Evolutionary conservation across 2,113 vertebrate genomes (phyloP).

Genomic region (Urocolius indicus): DNA sequence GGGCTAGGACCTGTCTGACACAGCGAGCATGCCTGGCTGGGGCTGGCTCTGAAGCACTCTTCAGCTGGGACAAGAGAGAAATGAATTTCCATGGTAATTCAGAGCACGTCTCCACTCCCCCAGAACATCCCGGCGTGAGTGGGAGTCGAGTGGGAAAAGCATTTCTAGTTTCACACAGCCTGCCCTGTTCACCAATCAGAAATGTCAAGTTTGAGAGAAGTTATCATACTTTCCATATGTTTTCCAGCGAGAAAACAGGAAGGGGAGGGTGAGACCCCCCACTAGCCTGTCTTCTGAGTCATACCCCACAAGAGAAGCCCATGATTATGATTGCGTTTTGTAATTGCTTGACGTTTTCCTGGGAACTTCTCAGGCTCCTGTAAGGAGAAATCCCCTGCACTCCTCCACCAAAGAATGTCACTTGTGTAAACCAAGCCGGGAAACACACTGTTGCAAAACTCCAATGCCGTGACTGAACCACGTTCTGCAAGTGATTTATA

Average conservation of each 20-base stretch:
- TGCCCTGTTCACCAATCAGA: background rate
- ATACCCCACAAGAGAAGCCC: background rate
- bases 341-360: background rate
- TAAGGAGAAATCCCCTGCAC: background rate
- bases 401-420: background rate
- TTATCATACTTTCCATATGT: background rate
- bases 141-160: slow-evolving; percentile 11
- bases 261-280: background rate
- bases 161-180: slow-evolving; percentile 25
- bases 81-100: background rate
- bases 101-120: background rate
- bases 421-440: background rate
- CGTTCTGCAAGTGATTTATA: background rate
- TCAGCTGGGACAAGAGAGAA: background rate
- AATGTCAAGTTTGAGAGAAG: background rate
- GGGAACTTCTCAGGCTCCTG: background rate
- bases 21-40: accelerated
- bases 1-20: background rate
- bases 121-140: background rate
- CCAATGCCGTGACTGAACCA: background rate
- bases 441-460: slow-evolving; percentile 34
- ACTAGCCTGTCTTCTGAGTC: background rate
- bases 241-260: slow-evolving; percentile 47
- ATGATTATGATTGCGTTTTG: background rate
- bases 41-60: background rate